These are phyloP conservation scores for Chloroceryle aenea DNA, from an alignment of 2,113 vertebrate genomes.

Conservation along the genomic window DNA sequence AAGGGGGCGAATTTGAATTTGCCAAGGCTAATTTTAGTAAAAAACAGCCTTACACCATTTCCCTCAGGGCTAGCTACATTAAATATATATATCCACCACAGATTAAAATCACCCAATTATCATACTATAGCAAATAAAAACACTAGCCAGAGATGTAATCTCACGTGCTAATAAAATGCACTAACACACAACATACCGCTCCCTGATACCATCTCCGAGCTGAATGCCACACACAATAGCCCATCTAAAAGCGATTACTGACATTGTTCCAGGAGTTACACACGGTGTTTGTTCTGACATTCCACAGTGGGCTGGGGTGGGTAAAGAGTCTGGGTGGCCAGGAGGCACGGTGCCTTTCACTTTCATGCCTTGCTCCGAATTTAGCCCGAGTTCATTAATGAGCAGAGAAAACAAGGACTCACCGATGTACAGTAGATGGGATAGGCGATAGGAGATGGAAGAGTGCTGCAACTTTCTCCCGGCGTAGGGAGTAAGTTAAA, in stretches of 20 bases:
- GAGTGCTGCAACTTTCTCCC: background rate
- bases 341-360: background rate
- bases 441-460: rapidly evolving
- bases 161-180: background rate
- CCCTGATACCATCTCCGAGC: slow-evolving; percentile 30
- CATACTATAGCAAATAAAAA: slow-evolving; percentile 22
- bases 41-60: background rate
- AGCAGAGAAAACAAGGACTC: background rate
- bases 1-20: background rate
- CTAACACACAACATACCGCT: background rate
- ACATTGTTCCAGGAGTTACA: slow-evolving; percentile 15
- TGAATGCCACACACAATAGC: slow-evolving; percentile 34
- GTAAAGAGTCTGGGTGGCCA: background rate
- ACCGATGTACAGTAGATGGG: rapidly evolving
- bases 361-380: background rate
- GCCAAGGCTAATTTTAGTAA: slow-evolving; percentile 37
- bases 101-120: slow-evolving; percentile 32
- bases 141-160: slow-evolving; percentile 45
- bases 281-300: background rate
- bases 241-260: slow-evolving; percentile 1
- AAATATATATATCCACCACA: background rate
- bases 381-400: background rate
- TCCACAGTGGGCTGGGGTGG: background rate
- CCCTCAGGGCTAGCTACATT: background rate
- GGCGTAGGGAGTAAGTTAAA: too few relatives aligned